Base-by-base conservation (phyloP, 2,113 vertebrate genomes). In the Anser cygnoides region DNA sequence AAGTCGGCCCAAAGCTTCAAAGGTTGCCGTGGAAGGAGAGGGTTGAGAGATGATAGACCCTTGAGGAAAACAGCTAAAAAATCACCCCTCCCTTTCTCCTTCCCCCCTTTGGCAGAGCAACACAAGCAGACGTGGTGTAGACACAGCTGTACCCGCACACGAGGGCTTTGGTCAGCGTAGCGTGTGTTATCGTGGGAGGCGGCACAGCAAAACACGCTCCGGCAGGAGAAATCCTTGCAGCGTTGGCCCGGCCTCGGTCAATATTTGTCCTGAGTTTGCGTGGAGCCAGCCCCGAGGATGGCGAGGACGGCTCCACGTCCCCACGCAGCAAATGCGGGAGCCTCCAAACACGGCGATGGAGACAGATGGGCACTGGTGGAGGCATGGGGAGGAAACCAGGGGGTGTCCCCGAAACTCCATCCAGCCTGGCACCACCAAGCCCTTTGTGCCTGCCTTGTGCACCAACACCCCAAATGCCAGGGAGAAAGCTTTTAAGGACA, bases 131-230 rank as follows among this genome's bases (percentile, higher is more conserved):
- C 2, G 9, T 71, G 84, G 71, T 97, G 94, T 93, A 96, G 96
- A 96, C 94, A 96, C 95, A 96, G 96, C 94, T 96, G 94, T 80
- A 35, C 89, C 92, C n/a, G 8, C 93, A 92, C 41, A 0, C 66
- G 33, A 91, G 92, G 54, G 84, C 79, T 94, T 96, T 91, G 93
- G 96, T 96, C 95, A 97, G 90, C 44, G 4, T 0, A 52, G 14
- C 1, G 0, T 49, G 46, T 91, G 87, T 77, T 90, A 46, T 9
- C n/a, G 87, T 96, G 90, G 95, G 95, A 96, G 95, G 94, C 6
- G 5, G 28, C 2, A 0, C 84, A 22, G 20, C 0, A 1, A 82
- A 94, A 91, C 94, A 87, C 54, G 44, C 93, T 92, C 66, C 0
- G 0, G 93, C 87, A 97, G 74, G 84, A 96, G 84, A 67, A 95